Conservation (phyloP, 2,113 vertebrate species). For the Cynocephalus volans region DNA sequence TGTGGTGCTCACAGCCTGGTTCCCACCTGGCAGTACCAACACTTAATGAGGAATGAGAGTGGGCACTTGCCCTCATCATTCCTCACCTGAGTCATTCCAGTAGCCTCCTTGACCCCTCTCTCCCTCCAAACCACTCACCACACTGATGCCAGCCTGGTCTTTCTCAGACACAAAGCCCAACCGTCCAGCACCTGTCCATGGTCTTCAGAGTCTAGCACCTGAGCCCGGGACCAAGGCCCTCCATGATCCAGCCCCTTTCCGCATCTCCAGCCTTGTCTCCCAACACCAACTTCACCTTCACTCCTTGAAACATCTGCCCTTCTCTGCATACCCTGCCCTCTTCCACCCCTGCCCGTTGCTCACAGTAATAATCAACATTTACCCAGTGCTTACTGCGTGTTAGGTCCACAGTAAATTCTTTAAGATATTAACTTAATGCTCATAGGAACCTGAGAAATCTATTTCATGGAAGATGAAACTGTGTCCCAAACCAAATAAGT, state of each 20-base stretch:
- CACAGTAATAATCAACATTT: neutral
- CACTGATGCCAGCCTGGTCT: neutral
- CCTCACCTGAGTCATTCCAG: neutral
- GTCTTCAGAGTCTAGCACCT: neutral
- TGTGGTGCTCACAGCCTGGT: neutral
- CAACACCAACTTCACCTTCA: neutral
- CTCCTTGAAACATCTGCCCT: neutral
- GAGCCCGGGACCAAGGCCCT: neutral
- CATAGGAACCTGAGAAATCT: neutral
- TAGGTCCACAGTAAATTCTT: neutral
- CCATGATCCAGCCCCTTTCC: fast-evolving
- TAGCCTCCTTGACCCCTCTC: no score
- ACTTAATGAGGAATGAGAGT: neutral
- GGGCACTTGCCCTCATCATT: neutral
- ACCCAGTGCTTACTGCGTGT: neutral
- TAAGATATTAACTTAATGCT: neutral
- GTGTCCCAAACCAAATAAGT: neutral
- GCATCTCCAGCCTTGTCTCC: neutral
- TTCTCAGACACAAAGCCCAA: neutral
- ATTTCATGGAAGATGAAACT: neutral
- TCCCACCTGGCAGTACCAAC: neutral
- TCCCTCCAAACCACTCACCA: neutral
- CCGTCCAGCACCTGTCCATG: neutral
- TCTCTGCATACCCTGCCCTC: neutral
- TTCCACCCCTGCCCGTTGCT: neutral